phyloP scores from a whole-genome alignment of 2,797 vertebrate species.

The Salarias fasciatus region DNA sequence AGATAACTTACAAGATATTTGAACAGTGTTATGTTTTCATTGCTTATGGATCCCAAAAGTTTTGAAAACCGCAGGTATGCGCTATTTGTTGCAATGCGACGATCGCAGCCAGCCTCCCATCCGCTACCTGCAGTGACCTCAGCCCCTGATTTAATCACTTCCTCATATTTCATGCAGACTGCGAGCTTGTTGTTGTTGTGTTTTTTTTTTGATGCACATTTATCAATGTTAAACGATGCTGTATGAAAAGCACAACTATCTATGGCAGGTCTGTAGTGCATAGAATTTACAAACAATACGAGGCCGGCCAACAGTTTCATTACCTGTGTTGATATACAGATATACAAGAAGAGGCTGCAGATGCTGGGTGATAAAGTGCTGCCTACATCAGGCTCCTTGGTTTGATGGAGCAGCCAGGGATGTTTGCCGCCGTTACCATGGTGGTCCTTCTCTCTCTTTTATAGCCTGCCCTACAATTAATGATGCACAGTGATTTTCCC shows the following conservation, averaged over 20 bases:
- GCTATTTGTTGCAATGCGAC: too few species aligned
- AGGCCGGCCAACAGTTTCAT: too few species aligned
- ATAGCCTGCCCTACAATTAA: slow-evolving; percentile 59
- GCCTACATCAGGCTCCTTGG: slow-evolving; percentile 25
- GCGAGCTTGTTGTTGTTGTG: slow-evolving; percentile 2
- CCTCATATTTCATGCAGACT: slow-evolving; percentile 19
- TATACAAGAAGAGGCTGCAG: slow-evolving; percentile 33
- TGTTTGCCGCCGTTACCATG: slow-evolving; percentile 36
- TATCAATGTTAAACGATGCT: slow-evolving; percentile 23
- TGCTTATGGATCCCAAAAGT: too few species aligned
- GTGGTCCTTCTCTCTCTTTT: slow-evolving; percentile 40
- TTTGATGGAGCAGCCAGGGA: slow-evolving; percentile 20
- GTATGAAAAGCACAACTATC: slow-evolving; percentile 27
- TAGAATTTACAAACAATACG: slow-evolving; percentile 6
- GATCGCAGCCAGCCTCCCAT: slow-evolving; percentile 23
- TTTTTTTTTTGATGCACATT: slow-evolving; percentile 4
- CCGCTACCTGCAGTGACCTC: slow-evolving; percentile 30
- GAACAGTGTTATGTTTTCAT: too few species aligned
- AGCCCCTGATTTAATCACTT: slow-evolving; percentile 48
- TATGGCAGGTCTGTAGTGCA: slow-evolving; percentile 36
- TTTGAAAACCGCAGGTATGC: too few species aligned
- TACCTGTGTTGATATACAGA: slow-evolving; percentile 46
- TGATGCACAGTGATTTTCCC: slow-evolving; percentile 53
- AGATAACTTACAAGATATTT: too few species aligned
- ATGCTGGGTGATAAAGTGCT: slow-evolving; percentile 43